Conservation (phyloP, 2,113 vertebrate species). For the Agelaius tricolor region DNA sequence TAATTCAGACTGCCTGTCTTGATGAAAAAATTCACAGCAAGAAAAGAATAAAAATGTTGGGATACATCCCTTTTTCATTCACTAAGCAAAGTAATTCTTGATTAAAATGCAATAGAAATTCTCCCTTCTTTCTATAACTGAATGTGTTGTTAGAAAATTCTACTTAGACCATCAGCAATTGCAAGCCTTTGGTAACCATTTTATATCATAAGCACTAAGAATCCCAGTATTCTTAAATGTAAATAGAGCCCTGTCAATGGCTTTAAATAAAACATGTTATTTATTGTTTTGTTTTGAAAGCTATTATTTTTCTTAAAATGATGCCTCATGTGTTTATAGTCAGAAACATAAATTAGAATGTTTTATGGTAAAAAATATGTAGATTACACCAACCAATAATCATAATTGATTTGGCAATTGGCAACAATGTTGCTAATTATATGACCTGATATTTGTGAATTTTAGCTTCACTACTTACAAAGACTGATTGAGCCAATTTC, state of each 20-base stretch:
- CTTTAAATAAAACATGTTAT: neutral
- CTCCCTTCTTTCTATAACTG: neutral
- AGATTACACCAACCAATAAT: conserved; percentile 36
- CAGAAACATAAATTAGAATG: neutral
- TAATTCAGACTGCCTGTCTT: neutral
- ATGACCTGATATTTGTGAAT: neutral
- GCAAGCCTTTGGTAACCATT: neutral
- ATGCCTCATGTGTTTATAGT: neutral
- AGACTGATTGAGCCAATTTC: neutral
- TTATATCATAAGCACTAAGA: neutral
- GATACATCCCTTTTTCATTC: neutral
- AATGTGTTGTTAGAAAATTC: neutral
- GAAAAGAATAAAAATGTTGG: neutral
- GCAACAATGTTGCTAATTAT: conserved; percentile 25
- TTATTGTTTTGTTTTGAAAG: neutral
- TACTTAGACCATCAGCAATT: neutral
- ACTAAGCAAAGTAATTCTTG: neutral
- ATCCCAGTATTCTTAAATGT: neutral
- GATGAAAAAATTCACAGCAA: neutral
- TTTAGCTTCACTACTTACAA: neutral
- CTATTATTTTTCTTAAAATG: conserved; percentile 8
- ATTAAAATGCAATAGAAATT: neutral
- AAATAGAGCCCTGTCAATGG: neutral
- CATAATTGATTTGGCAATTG: conserved; percentile 50
- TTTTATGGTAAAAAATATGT: neutral